A percentile compares a stretch with the other conserved stretches of the same genome.
Conservation (phyloP, 2,113 vertebrate genomes). For the Atractosteus spatula region DNA sequence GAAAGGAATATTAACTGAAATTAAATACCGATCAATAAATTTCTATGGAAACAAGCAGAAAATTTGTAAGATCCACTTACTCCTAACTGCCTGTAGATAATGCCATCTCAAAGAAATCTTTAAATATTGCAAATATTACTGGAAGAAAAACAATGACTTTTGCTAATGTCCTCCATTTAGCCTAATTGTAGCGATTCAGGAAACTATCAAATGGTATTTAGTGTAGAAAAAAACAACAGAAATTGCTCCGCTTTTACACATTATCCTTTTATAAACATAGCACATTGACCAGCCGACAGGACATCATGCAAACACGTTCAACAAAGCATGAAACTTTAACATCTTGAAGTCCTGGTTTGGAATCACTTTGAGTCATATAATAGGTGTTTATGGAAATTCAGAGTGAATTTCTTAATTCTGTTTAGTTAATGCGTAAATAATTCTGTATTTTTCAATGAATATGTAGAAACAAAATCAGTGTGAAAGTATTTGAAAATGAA, state of each 20-base stretch:
- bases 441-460: too few species aligned
- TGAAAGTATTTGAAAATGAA: too few species aligned
- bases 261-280: not conserved
- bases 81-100: constrained; percentile 41
- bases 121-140: constrained; percentile 23
- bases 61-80: constrained; percentile 54
- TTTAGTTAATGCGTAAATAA: too few species aligned
- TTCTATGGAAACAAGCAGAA: constrained; percentile 84
- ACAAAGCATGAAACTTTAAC: too few species aligned
- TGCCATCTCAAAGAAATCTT: constrained; percentile 40
- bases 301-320: too few species aligned
- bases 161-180: not conserved
- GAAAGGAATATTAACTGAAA: constrained; percentile 79
- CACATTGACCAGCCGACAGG: too few species aligned
- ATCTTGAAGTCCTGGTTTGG: too few species aligned
- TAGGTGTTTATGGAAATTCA: too few species aligned
- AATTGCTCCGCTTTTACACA: not conserved
- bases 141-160: constrained; percentile 20
- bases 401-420: too few species aligned
- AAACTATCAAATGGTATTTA: constrained; percentile 26
- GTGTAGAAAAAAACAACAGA: not conserved
- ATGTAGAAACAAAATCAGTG: too few species aligned
- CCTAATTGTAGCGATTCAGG: constrained; percentile 24
- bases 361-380: too few species aligned
- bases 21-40: constrained; percentile 85